phyloP scores from a whole-genome alignment of 1,140 invertebrate species.

The Drosophila lacertosa region DNA sequence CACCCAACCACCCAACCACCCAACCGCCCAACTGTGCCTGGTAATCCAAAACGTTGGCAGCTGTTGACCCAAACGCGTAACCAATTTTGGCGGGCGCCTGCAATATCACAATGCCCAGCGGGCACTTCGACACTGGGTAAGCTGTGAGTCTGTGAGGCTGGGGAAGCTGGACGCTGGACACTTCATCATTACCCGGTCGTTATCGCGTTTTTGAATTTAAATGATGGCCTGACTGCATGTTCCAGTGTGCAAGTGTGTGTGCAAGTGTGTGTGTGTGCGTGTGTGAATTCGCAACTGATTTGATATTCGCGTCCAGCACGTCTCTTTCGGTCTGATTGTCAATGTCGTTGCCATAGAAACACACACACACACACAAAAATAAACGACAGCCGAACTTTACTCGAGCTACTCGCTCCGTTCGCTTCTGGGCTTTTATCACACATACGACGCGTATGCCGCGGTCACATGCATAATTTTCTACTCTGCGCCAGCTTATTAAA shows the following conservation, averaged over 20 bases:
- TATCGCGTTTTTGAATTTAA: slow-evolving; percentile 80
- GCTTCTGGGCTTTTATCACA: slow-evolving; percentile 72
- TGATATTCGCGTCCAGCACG: slow-evolving; percentile 67
- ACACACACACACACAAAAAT: too few species aligned
- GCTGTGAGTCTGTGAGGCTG: too few species aligned
- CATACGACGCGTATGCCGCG: slow-evolving; percentile 65
- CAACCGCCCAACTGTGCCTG: too few species aligned
- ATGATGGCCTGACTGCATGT: slow-evolving; percentile 45
- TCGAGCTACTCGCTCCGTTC: slow-evolving; percentile 61
- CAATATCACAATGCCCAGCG: slow-evolving; percentile 52
- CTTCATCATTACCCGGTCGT: slow-evolving; percentile 77
- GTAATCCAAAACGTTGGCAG: slow-evolving; percentile 46
- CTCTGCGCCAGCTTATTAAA: slow-evolving; percentile 59
- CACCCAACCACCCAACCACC: too few species aligned
- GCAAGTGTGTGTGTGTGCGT: slow-evolving; percentile 2
- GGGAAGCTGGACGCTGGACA: too few species aligned
- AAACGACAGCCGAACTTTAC: slow-evolving; percentile 36
- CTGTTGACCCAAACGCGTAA: slow-evolving; percentile 79
- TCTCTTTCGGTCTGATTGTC: slow-evolving; percentile 57
- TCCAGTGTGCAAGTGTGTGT: neutral
- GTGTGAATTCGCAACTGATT: slow-evolving; percentile 50
- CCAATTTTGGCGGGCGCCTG: slow-evolving; percentile 69
- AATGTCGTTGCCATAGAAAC: slow-evolving; percentile 40
- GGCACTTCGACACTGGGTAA: slow-evolving; percentile 16
- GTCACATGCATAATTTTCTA: slow-evolving; percentile 68